Evolutionary conservation across 2,888 invertebrate species (phyloP), one percentile per base, ranked within the genome.

Genomic region (Leptura quadrifasciata): DNA sequence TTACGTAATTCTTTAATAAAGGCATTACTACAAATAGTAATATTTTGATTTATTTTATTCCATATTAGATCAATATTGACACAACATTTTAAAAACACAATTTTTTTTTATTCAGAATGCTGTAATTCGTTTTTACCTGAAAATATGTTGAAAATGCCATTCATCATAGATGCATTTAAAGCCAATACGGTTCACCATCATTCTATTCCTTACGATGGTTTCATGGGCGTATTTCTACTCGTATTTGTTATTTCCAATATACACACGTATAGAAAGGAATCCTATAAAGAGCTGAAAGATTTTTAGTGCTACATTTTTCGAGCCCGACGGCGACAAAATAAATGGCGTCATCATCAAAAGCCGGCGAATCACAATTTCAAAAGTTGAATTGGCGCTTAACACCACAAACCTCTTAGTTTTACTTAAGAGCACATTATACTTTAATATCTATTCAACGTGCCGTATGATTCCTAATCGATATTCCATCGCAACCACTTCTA

Each of bases 361-460:
- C 15, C 21, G 20, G 21, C 20, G 57, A 57, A 57, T 57, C 57
- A 55, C 47, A 35, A 55, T 68, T 57, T 52, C n/a, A 68, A 17
- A 68, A 68, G 68, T 55, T 55, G 68, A 68, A 55, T 17, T 68
- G 52, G 55, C 47, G 65, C 75, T 58, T 76, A 72, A 76, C 78
- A 80, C 72, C 75, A 65, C 76, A 78, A 78, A 78, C 76, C 78
- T 77, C 77, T 76, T 76, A 77, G 77, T 77, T 77, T 79, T 79
- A 76, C 79, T 76, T 74, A 73, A 73, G 77, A 76, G 78, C 72
- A 73, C 80, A 76, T 80, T 77, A 79, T 73, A 75, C 78, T 80
- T 79, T 79, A 79, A 79, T 78, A 79, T 80, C 79, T 78, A 80
- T 80, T 77, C 77, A 75, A 70, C 72, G 35, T 47, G 60, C 55